Percentiles rank a stretch among this genome's conserved stretches.
phyloP scores from a whole-genome alignment of 2,888 invertebrate genomes.

The Holacanthella duospinosa region DNA sequence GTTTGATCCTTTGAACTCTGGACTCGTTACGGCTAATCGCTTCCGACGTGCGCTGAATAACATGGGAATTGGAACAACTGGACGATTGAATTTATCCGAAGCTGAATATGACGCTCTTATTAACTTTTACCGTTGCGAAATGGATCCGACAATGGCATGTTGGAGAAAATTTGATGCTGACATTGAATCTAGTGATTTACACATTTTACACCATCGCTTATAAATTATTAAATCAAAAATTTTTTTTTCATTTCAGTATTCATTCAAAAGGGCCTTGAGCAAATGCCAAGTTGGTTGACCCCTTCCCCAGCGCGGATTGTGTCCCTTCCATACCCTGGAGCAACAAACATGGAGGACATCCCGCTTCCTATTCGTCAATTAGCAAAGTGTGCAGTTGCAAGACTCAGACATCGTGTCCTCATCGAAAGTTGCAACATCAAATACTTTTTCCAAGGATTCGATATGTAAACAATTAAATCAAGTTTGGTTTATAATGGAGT shows the following conservation, averaged over 20 bases:
- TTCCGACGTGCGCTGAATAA: slow-evolving; percentile 59
- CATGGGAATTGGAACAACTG: slow-evolving; percentile 52
- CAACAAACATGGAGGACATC: slow-evolving; percentile 28
- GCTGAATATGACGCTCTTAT: slow-evolving; percentile 55
- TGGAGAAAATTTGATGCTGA: slow-evolving; percentile 70
- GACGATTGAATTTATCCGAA: slow-evolving; percentile 49
- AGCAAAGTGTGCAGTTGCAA: slow-evolving; percentile 33
- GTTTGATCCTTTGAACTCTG: slow-evolving; percentile 58
- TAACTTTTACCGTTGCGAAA: slow-evolving; percentile 59
- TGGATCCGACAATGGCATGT: slow-evolving; percentile 55
- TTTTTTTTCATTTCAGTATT: slow-evolving; percentile 24
- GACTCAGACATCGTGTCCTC: slow-evolving; percentile 30
- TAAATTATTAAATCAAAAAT: background rate
- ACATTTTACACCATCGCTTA: background rate
- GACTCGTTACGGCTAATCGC: slow-evolving; percentile 58
- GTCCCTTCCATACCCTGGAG: slow-evolving; percentile 25
- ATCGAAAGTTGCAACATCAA: slow-evolving; percentile 36
- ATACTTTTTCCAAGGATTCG: slow-evolving; percentile 36
- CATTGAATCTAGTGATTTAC: slow-evolving; percentile 55
- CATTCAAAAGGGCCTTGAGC: slow-evolving; percentile 34
- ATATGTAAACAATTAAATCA: slow-evolving; percentile 19
- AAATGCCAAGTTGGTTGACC: slow-evolving; percentile 28
- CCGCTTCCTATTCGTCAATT: slow-evolving; percentile 28
- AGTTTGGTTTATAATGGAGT: background rate
- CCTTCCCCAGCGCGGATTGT: slow-evolving; percentile 28